phyloP scores from a whole-genome alignment of 1,140 invertebrate genomes.

The Aphaenogaster floridana region DNA sequence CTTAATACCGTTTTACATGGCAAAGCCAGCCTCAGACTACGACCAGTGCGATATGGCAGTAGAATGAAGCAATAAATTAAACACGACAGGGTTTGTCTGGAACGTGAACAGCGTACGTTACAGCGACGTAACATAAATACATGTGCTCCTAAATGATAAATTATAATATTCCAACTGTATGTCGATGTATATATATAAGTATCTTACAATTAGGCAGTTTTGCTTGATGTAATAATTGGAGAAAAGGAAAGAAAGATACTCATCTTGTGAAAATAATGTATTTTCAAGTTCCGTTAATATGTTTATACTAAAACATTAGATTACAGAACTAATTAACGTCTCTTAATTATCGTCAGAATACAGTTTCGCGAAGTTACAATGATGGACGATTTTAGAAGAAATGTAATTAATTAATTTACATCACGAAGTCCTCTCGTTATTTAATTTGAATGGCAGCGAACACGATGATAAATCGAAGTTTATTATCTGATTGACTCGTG shows the following conservation, averaged over 20 bases:
- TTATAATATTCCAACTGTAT: constrained; percentile 14
- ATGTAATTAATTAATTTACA: neutral
- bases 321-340: neutral
- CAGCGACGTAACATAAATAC: constrained; percentile 13
- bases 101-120: constrained; percentile 11
- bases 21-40: constrained; percentile 56
- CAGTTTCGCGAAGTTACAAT: neutral
- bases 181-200: neutral
- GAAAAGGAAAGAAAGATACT: neutral
- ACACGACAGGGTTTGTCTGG: constrained; percentile 47
- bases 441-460: neutral
- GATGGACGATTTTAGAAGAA: neutral
- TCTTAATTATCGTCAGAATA: neutral
- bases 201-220: neutral
- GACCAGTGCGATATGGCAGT: constrained; percentile 52
- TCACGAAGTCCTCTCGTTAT: neutral
- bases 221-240: neutral
- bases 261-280: neutral
- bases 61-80: constrained; percentile 59
- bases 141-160: constrained; percentile 22
- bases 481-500: neutral
- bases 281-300: neutral
- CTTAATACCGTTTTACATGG: constrained; percentile 63
- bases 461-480: neutral
- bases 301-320: neutral